Conservation (phyloP, 2,888 invertebrate species). For the Schrankia costaestrigalis region DNA sequence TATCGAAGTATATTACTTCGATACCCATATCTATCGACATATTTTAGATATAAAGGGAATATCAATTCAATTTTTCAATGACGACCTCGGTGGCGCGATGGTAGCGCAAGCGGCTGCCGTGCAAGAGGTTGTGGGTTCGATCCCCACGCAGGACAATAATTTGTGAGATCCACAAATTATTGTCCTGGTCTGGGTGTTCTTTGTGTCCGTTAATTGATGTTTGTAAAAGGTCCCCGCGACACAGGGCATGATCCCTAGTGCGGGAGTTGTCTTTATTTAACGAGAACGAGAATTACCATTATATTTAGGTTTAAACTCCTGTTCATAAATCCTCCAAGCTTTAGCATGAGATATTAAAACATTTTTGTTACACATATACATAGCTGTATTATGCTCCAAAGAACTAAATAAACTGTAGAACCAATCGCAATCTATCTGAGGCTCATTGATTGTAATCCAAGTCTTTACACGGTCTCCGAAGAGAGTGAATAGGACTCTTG, state of each 20-base stretch:
- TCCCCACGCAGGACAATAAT: too few species aligned
- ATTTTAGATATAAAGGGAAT: not conserved
- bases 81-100: too few species aligned
- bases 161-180: too few species aligned
- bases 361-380: slow-evolving; percentile 82
- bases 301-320: slow-evolving; percentile 68
- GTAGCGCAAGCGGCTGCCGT: too few species aligned
- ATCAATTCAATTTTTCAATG: not conserved
- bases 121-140: too few species aligned
- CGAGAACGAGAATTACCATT: too few species aligned
- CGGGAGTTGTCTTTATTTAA: too few species aligned
- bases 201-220: too few species aligned
- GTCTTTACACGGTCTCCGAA: slow-evolving; percentile 81
- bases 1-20: not conserved
- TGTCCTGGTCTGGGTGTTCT: too few species aligned
- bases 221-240: too few species aligned
- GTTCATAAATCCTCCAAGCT: slow-evolving; percentile 79
- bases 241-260: too few species aligned
- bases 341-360: slow-evolving; percentile 83
- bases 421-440: slow-evolving; percentile 46
- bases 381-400: slow-evolving; percentile 35
- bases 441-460: slow-evolving; percentile 88
- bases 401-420: too few species aligned
- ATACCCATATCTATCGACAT: not conserved
- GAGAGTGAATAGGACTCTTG: slow-evolving; percentile 71